A percentile compares a stretch with the other conserved stretches of the same genome.
These are phyloP conservation scores for Anneissia japonica DNA, from an alignment of 35 echinoderm and acorn worm genomes.

Conservation along the genomic window DNA sequence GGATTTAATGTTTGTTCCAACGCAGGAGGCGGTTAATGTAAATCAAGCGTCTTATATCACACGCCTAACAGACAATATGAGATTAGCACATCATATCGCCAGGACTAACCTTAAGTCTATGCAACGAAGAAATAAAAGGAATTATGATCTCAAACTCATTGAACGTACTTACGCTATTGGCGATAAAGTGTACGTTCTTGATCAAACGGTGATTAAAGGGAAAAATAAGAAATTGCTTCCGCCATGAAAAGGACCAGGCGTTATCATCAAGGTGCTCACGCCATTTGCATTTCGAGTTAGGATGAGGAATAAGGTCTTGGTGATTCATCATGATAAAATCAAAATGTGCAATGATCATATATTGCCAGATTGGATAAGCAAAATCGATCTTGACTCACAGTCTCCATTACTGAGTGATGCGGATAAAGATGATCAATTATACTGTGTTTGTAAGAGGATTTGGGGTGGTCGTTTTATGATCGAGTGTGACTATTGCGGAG, in stretches of 20 bases:
- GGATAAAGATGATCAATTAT: no score
- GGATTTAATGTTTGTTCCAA: background rate
- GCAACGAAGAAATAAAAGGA: slow-evolving; percentile 14
- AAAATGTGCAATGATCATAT: background rate
- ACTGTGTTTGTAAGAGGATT: no score
- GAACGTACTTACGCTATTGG: background rate
- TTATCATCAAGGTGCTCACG: slow-evolving; percentile 7
- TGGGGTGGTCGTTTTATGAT: no score
- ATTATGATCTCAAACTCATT: slow-evolving; percentile 10
- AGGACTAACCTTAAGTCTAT: slow-evolving; percentile 5
- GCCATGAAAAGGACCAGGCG: slow-evolving; percentile 38
- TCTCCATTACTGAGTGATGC: no score
- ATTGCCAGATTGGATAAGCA: background rate
- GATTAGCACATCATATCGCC: slow-evolving; percentile 11
- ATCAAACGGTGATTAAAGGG: slow-evolving; percentile 8
- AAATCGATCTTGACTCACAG: no score
- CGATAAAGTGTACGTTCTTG: slow-evolving; percentile 30
- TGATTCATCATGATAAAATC: slow-evolving; percentile 32
- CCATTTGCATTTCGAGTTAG: slow-evolving; percentile 27
- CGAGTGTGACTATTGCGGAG: no score
- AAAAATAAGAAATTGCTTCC: slow-evolving; percentile 25
- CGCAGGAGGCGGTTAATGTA: background rate
- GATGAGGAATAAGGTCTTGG: background rate
- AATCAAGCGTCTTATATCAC: background rate
- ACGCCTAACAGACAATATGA: background rate